Conservation (phyloP, 2,797 vertebrate genomes). For the Mastacembelus armatus region DNA sequence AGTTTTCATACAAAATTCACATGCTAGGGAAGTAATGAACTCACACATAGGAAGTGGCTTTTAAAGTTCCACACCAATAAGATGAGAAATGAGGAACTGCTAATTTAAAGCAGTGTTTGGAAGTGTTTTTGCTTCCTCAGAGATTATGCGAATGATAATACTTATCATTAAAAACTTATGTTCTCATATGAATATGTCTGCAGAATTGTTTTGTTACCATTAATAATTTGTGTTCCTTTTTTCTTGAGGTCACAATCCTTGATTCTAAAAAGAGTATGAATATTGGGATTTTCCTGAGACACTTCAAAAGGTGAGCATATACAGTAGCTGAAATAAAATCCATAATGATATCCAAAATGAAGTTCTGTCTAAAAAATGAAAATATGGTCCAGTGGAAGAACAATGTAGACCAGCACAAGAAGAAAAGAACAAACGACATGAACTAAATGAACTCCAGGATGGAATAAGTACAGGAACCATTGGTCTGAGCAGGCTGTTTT, state of each 20-base stretch:
- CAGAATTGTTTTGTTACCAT: background rate
- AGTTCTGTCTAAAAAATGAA: background rate
- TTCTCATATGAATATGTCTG: too few species aligned
- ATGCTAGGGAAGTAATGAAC: constrained; percentile 46
- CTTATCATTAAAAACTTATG: too few species aligned
- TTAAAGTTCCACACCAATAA: constrained; percentile 16
- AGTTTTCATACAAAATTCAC: background rate
- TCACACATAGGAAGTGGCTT: constrained; percentile 43
- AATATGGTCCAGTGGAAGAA: background rate
- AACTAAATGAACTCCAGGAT: background rate
- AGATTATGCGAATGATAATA: background rate
- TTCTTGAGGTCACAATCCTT: constrained; percentile 82
- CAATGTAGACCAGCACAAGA: too few species aligned
- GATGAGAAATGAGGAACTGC: constrained; percentile 43
- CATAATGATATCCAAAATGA: background rate
- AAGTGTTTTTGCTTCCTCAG: constrained; percentile 40
- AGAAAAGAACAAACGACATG: background rate
- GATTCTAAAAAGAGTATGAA: constrained; percentile 89
- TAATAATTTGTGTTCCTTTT: constrained; percentile 5
- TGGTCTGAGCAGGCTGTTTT: background rate
- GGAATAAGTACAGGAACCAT: background rate
- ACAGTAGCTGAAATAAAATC: background rate
- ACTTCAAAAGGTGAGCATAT: constrained; percentile 87
- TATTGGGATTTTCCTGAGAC: constrained; percentile 87
- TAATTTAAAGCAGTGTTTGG: background rate